Conservation (phyloP, 2,113 vertebrate genomes). For the Cynoglossus semilaevis region DNA sequence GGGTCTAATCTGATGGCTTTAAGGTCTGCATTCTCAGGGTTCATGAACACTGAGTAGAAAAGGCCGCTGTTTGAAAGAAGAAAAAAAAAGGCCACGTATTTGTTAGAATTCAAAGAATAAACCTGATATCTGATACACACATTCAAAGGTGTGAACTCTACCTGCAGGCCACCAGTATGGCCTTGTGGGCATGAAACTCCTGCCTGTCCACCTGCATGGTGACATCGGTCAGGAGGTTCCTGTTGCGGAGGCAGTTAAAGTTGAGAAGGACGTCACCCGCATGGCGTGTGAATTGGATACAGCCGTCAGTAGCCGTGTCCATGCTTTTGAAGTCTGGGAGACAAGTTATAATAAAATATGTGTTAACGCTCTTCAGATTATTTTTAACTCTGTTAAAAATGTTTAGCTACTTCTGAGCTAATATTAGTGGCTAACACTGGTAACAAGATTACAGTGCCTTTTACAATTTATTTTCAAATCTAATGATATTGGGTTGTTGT, state of each 20-base stretch:
- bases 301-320: slow-evolving; percentile 88
- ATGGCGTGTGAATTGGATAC: slow-evolving; percentile 96
- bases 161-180: slow-evolving; percentile 98
- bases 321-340: slow-evolving; percentile 74
- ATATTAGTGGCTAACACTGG: no score
- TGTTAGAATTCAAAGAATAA: no score
- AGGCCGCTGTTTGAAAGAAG: slow-evolving; percentile 79
- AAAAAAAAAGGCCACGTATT: no score
- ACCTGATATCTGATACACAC: no score
- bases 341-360: neutral
- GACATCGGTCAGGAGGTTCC: slow-evolving; percentile 92
- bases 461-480: no score
- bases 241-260: slow-evolving; percentile 91
- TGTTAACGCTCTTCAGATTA: no score
- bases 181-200: slow-evolving; percentile 91
- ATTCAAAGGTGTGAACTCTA: slow-evolving; percentile 39
- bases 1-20: slow-evolving; percentile 87
- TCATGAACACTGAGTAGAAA: slow-evolving; percentile 95
- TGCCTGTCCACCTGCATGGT: slow-evolving; percentile 89
- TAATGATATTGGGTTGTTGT: no score
- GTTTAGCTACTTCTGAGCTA: no score
- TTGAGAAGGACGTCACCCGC: slow-evolving; percentile 94
- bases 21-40: slow-evolving; percentile 87
- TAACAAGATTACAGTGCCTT: no score
- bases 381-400: no score